phyloP scores from a whole-genome alignment of 2,113 vertebrate genomes.

The Poecilia latipinna region DNA sequence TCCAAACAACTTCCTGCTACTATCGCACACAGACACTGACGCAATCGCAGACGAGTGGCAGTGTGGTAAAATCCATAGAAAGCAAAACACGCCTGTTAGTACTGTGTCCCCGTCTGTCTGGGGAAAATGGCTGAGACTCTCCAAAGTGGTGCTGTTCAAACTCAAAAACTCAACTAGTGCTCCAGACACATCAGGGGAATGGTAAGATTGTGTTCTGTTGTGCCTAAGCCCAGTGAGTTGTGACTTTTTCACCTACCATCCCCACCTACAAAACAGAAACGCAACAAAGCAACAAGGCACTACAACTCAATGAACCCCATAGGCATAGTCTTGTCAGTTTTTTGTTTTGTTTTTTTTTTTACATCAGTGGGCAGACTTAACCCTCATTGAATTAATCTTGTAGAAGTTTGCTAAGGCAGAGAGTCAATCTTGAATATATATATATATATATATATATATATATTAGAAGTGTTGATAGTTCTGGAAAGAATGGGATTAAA shows the following conservation, averaged over 20 bases:
- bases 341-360: no score
- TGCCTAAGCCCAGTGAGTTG: background rate
- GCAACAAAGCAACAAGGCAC: background rate
- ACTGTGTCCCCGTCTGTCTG: constrained; percentile 8
- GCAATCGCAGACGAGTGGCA: constrained; percentile 27
- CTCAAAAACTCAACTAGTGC: constrained; percentile 20
- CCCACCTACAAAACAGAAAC: background rate
- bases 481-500: no score
- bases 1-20: constrained; percentile 16
- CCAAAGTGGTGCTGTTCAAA: constrained; percentile 24
- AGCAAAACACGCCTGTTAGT: constrained; percentile 19
- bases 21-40: constrained; percentile 9
- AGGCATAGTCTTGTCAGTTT: no score
- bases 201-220: constrained; percentile 26
- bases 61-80: constrained; percentile 37
- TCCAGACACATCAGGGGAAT: constrained; percentile 32
- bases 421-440: no score
- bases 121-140: constrained; percentile 20
- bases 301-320: no score
- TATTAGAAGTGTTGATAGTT: no score
- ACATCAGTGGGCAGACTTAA: no score
- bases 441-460: no score
- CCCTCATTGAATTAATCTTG: no score
- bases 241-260: background rate
- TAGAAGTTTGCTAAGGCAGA: no score